Evolutionary conservation across 1,140 invertebrate genomes (phyloP).

Genomic region (Sycophila sp.): DNA sequence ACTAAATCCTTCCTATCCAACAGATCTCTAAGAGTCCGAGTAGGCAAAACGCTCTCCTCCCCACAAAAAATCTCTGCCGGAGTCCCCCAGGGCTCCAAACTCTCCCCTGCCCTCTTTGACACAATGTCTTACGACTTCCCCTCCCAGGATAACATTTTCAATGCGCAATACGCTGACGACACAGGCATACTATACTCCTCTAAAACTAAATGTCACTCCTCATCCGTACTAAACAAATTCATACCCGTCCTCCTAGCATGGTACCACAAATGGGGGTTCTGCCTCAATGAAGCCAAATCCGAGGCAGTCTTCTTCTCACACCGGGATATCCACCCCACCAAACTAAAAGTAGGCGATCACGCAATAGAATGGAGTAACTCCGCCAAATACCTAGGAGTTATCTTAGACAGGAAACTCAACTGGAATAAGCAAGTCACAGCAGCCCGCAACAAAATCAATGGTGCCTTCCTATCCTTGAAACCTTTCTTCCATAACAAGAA

Average conservation of each 20-base stretch:
- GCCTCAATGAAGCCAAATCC: constrained; percentile 22
- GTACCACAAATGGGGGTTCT: constrained; percentile 16
- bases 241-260: not conserved
- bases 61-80: not conserved
- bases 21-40: not conserved
- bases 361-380: not conserved
- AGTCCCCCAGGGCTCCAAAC: not conserved
- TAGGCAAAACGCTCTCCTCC: not conserved
- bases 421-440: constrained; percentile 12
- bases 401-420: constrained; percentile 4
- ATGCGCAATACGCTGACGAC: too few relatives aligned
- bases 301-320: constrained; percentile 7
- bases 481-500: constrained; percentile 20
- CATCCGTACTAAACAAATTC: not conserved
- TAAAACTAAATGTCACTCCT: not conserved
- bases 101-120: not conserved
- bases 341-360: not conserved
- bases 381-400: constrained; percentile 19
- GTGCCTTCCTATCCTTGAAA: constrained; percentile 1
- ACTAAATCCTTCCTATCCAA: constrained; percentile 25
- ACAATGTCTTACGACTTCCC: too few relatives aligned
- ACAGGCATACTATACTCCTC: too few relatives aligned
- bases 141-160: too few relatives aligned
- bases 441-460: constrained; percentile 4
- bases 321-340: not conserved